Evolutionary conservation across 2,888 invertebrate genomes (phyloP).

Genomic region (Diarsia brunnea): DNA sequence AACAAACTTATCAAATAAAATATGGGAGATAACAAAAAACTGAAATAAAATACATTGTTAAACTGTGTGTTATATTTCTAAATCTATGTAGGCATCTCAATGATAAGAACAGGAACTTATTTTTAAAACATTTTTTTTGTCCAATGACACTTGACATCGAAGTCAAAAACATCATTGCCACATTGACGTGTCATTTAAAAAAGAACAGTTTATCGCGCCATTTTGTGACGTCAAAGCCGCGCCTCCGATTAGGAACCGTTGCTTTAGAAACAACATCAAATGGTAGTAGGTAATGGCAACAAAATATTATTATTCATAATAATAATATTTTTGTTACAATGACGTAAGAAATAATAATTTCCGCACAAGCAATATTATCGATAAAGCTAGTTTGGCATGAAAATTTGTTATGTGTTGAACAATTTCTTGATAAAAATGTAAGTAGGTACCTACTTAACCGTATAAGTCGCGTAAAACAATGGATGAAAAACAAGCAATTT

Average conservation of each 20-base stretch:
- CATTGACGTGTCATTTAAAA: slow-evolving; percentile 22
- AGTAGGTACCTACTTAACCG: not conserved
- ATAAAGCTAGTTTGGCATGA: not conserved
- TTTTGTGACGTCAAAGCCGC: slow-evolving; percentile 76
- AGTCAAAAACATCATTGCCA: slow-evolving; percentile 26
- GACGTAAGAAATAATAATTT: slow-evolving; percentile 30
- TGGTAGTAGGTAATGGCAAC: slow-evolving; percentile 15
- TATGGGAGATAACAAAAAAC: slow-evolving; percentile 21
- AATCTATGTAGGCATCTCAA: slow-evolving; percentile 2
- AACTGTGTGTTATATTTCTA: slow-evolving; percentile 25
- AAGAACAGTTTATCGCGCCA: slow-evolving; percentile 53
- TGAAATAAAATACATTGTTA: not conserved
- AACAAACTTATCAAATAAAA: slow-evolving; percentile 27
- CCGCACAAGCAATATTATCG: slow-evolving; percentile 28
- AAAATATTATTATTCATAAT: not conserved
- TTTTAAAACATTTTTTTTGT: slow-evolving; percentile 16
- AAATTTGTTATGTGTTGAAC: not conserved
- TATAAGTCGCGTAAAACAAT: not conserved
- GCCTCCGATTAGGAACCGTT: slow-evolving; percentile 70
- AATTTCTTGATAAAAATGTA: not conserved
- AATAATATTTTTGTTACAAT: slow-evolving; percentile 24
- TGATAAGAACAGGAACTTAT: slow-evolving; percentile 1
- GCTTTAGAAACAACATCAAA: slow-evolving; percentile 52
- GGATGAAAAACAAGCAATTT: not conserved
- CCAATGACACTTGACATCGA: slow-evolving; percentile 32